Percentiles rank a stretch among this genome's conserved stretches.
These are phyloP conservation scores for Lerema accius DNA, from an alignment of 1,140 invertebrate species.

Conservation along the genomic window DNA sequence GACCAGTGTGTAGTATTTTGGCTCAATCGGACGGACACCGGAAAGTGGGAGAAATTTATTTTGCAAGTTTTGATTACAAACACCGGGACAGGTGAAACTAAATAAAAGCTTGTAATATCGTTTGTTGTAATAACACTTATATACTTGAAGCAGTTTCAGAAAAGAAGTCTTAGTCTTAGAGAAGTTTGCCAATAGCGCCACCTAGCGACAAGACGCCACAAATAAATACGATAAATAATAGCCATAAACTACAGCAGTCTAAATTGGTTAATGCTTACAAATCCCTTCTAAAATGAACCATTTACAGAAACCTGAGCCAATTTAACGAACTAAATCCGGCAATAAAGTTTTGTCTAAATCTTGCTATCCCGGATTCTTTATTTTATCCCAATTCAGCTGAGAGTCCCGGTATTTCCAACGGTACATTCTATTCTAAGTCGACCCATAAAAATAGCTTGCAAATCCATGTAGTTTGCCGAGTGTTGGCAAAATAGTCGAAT, in stretches of 20 bases:
- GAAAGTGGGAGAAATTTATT: no score
- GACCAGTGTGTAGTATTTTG: no score
- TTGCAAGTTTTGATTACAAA: no score
- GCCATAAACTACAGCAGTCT: not conserved
- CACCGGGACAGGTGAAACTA: no score
- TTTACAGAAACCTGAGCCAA: constrained; percentile 16
- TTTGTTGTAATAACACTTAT: no score
- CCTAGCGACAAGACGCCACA: no score
- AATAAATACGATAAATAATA: no score
- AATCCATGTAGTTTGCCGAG: constrained; percentile 60
- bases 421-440: constrained; percentile 55
- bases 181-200: no score
- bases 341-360: constrained; percentile 31
- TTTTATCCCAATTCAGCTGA: constrained; percentile 34
- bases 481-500: constrained; percentile 72
- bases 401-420: constrained; percentile 22
- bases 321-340: constrained; percentile 30
- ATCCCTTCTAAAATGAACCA: constrained; percentile 18
- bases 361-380: constrained; percentile 29
- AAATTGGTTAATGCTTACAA: not conserved
- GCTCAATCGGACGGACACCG: no score
- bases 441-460: constrained; percentile 66
- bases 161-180: no score
- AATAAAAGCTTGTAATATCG: no score
- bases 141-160: no score